A percentile compares a stretch with the other conserved stretches of the same genome.
Conservation (phyloP, 2,113 vertebrate species). For the Emydocephalus ijimae region DNA sequence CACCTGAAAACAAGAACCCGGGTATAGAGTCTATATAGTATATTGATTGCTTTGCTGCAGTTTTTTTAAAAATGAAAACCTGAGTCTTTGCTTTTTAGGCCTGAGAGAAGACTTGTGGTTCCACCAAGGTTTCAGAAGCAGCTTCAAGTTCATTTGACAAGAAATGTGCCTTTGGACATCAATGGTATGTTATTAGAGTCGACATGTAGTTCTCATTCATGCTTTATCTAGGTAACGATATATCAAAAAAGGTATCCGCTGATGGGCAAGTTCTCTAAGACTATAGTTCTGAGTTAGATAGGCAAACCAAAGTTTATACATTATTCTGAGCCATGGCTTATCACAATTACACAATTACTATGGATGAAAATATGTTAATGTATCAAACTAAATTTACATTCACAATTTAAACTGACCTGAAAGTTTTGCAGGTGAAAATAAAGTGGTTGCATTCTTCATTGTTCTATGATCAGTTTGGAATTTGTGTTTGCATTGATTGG, state of each 20-base stretch:
- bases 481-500: not conserved
- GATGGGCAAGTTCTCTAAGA: not conserved
- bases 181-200: constrained; percentile 58
- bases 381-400: not conserved
- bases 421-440: not conserved
- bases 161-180: constrained; percentile 44
- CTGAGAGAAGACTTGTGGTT: constrained; percentile 57
- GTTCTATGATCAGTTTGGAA: not conserved
- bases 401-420: not conserved
- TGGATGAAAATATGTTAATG: not conserved
- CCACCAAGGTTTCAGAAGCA: constrained; percentile 54
- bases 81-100: constrained; percentile 46
- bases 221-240: not conserved
- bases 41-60: not conserved
- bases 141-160: constrained; percentile 51
- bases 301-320: not conserved
- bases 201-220: not conserved
- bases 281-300: not conserved
- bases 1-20: not conserved
- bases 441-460: not conserved
- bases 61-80: not conserved
- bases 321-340: not conserved
- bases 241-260: not conserved
- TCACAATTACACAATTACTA: too few relatives aligned
- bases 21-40: not conserved